Evolutionary conservation across 2,797 vertebrate species (phyloP), one percentile per base, ranked within the genome.

Genomic region (Diceros bicornis): DNA sequence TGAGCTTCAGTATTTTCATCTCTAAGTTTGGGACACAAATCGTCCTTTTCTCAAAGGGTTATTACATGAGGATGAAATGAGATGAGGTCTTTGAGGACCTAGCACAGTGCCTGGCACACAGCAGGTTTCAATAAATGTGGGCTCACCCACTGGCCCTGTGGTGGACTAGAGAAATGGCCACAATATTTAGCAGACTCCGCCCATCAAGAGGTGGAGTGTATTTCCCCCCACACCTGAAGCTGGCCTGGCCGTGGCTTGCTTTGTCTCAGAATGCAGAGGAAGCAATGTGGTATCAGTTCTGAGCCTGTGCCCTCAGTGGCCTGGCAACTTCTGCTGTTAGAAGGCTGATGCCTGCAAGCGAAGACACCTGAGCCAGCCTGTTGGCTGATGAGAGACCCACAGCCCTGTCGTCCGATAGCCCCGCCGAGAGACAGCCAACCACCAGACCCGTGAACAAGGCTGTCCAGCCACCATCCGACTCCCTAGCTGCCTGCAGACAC

Each of bases 231-330:
- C 52, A 16, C 47, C 25, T 14, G 61, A 59, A 17, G 44, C 83
- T 41, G 37, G 41, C 81, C 59, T 7, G 29, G 47, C 27, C 10
- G 50, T 27, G 34, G 17, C 72, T 75, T 23, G 21, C 34, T 44
- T 21, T 13, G 13, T 69, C 52, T 59, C n/a, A n/a, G 41, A 25
- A 37, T 0, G 4, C 37, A 27, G 25, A 4, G 32, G 55, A 7
- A 4, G 20, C 11, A 2, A 14, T 0, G 23, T 23, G 12, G 6
- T 8, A 17, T 34, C 47, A 4, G 27, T 25, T 50, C 55, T 21
- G 29, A 84, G 93, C 21, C 89, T 14, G 0, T 18, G 55, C 74
- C 11, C 1, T 57, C 11, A 27, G 27, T 0, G 9, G 34, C 47
- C 12, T 23, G 13, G 29, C 17, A 5, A 62, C 16, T 21, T n/a